Evolutionary conservation across 2,113 vertebrate genomes (phyloP), one percentile per base, ranked within the genome.

Genomic region (Prochilodus magdalenae): DNA sequence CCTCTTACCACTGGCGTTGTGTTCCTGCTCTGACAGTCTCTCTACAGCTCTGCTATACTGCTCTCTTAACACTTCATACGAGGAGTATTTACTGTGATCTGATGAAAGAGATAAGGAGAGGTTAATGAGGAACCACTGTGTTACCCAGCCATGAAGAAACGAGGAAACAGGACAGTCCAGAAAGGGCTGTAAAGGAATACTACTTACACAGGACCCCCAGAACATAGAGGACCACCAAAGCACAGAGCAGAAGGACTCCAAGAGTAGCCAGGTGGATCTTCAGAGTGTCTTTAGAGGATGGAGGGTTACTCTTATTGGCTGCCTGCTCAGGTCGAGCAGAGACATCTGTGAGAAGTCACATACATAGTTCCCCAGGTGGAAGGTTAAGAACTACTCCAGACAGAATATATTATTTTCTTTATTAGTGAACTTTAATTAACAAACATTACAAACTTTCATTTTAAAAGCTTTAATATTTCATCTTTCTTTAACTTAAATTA

Each of bases 161-260:
- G 33, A 4, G 33, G 6, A 36, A 3, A 36, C 6, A 36, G 33
- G 33, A 36, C 33, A 6, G 33, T 6, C 33, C 33, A 36, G 3
- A 4, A 6, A 36, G 33, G 33, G 6, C 3, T 3, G 33, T 36
- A 36, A 36, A 36, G 3, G 3, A 29, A 2, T 16, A 27, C 55
- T 55, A 73, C 71, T 73, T 49, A 73, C 71, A 73, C 47, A 73
- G 71, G 29, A 27, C 5, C 24, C 47, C 49, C 49, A 73, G 20
- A 44, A 71, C 44, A 49, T 44, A 72, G 40, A 72, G 40, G 14
- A 20, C 70, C 70, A 72, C 36, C 70, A 49, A 26, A 47, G 70
- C n/a, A 51, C 26, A 24, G 26, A 73, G 71, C 71, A 73, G 49
- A 51, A n/a, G 47, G 49, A 73, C 0, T 16, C 47, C 7, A 5